Evolutionary conservation across 2,797 vertebrate species (phyloP).

Genomic region (Microctenopoma lineatum): DNA sequence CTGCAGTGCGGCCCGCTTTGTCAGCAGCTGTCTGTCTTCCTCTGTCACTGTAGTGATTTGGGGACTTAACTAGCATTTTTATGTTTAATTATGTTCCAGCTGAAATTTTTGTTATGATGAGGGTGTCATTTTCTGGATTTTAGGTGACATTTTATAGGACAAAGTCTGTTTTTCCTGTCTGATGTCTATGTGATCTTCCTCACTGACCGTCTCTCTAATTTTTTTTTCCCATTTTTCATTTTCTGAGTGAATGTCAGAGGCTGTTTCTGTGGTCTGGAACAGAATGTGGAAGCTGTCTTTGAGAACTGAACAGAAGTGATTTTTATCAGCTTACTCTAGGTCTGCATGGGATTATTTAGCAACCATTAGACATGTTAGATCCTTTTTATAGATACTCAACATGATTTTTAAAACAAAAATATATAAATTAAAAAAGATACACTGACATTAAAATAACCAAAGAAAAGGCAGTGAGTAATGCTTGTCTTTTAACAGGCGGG

Average conservation of each 20-base stretch:
- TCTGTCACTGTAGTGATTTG: constrained; percentile 75
- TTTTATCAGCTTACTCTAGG: constrained; percentile 34
- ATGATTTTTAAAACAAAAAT: not conserved
- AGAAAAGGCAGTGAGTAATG: constrained; percentile 33
- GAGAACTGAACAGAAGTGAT: constrained; percentile 34
- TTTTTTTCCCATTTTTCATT: constrained; percentile 62
- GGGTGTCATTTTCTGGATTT: constrained; percentile 69
- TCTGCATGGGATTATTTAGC: constrained; percentile 13
- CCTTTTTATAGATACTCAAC: constrained; percentile 14
- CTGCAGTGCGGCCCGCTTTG: constrained; percentile 70
- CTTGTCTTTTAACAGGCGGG: constrained; percentile 61
- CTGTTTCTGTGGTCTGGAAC: constrained; percentile 49
- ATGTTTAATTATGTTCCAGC: constrained; percentile 76
- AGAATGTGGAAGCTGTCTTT: constrained; percentile 27
- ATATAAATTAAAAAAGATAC: not conserved
- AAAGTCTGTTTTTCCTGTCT: constrained; percentile 62
- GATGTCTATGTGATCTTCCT: constrained; percentile 62
- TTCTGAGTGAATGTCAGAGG: constrained; percentile 39
- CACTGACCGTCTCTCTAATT: constrained; percentile 71
- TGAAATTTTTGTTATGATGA: constrained; percentile 56
- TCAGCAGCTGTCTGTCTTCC: constrained; percentile 80
- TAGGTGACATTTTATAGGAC: constrained; percentile 65
- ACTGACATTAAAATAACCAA: not conserved
- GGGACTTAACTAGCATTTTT: constrained; percentile 73
- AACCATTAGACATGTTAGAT: constrained; percentile 19